Conservation (phyloP, 1,140 invertebrate genomes). For the Sinonovacula constricta region DNA sequence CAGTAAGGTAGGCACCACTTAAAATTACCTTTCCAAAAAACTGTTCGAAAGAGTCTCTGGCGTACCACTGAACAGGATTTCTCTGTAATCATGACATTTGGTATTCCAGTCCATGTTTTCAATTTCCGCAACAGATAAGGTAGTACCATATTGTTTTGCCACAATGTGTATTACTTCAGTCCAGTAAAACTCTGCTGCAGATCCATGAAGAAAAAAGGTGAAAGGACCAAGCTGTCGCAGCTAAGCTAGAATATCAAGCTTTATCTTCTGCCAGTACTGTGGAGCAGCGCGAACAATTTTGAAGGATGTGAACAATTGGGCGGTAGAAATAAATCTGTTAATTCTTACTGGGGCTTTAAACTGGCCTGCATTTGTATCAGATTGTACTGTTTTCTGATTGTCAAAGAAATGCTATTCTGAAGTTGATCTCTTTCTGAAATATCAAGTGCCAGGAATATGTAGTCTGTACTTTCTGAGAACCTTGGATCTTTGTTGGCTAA, state of each 20-base stretch:
- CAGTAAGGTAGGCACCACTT: slow-evolving; percentile 24
- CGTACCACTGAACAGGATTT: slow-evolving; percentile 43
- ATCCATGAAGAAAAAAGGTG: slow-evolving; percentile 39
- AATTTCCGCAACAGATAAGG: slow-evolving; percentile 25
- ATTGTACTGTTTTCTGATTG: slow-evolving; percentile 34
- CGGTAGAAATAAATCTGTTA: slow-evolving; percentile 9
- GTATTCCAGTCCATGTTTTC: slow-evolving; percentile 45
- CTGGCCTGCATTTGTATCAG: slow-evolving; percentile 40
- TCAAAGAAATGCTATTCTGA: slow-evolving; percentile 41
- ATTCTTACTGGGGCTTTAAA: slow-evolving; percentile 32
- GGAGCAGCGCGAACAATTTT: slow-evolving; percentile 32
- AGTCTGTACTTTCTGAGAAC: slow-evolving; percentile 45
- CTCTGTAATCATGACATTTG: slow-evolving; percentile 36
- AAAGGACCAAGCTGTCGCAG: slow-evolving; percentile 39
- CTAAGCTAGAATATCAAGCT: slow-evolving; percentile 41
- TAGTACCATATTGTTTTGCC: slow-evolving; percentile 30
- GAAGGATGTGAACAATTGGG: slow-evolving; percentile 26
- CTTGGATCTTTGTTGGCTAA: slow-evolving; percentile 42
- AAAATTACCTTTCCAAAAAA: slow-evolving; percentile 32
- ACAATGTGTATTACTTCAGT: slow-evolving; percentile 35
- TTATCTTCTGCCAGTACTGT: slow-evolving; percentile 46
- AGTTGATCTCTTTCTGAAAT: slow-evolving; percentile 39
- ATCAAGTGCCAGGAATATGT: slow-evolving; percentile 47
- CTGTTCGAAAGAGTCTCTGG: slow-evolving; percentile 35
- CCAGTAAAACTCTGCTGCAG: slow-evolving; percentile 45